phyloP scores from a whole-genome alignment of 2,888 invertebrate species.

The Campoplex nolae region DNA sequence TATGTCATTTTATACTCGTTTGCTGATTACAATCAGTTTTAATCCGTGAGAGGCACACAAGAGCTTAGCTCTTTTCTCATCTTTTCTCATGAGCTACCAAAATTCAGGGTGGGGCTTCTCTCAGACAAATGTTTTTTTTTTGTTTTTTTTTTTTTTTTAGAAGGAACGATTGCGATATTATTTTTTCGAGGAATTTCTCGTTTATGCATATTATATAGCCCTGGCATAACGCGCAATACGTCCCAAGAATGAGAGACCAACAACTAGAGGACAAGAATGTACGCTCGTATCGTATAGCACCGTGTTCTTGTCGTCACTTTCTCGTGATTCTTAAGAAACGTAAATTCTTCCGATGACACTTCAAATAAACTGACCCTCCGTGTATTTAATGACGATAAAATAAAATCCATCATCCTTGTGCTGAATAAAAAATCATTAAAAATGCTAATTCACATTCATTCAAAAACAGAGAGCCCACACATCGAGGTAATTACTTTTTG shows the following conservation, averaged over 20 bases:
- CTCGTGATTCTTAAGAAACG: slow-evolving; percentile 9
- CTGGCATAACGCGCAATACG: slow-evolving; percentile 12
- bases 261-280: not conserved
- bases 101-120: slow-evolving; percentile 27
- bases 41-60: slow-evolving; percentile 9
- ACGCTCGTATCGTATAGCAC: not conserved
- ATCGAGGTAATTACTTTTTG: not conserved
- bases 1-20: slow-evolving; percentile 12
- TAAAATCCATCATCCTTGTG: slow-evolving; percentile 46
- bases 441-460: not conserved
- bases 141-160: slow-evolving; percentile 20
- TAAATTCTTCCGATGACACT: slow-evolving; percentile 21
- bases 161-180: slow-evolving; percentile 8
- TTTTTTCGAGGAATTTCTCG: slow-evolving; percentile 51
- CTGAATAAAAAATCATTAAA: slow-evolving; percentile 27
- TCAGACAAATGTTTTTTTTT: not conserved
- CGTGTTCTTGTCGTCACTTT: slow-evolving; percentile 17
- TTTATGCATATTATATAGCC: slow-evolving; percentile 15
- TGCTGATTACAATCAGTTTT: slow-evolving; percentile 36
- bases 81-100: not conserved
- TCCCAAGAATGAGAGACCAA: not conserved
- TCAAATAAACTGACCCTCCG: slow-evolving; percentile 25
- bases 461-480: not conserved
- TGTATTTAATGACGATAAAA: slow-evolving; percentile 48
- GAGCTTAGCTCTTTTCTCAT: slow-evolving; percentile 23